phyloP scores from a whole-genome alignment of 1,140 invertebrate genomes.

The Pogonomyrmex barbatus region DNA sequence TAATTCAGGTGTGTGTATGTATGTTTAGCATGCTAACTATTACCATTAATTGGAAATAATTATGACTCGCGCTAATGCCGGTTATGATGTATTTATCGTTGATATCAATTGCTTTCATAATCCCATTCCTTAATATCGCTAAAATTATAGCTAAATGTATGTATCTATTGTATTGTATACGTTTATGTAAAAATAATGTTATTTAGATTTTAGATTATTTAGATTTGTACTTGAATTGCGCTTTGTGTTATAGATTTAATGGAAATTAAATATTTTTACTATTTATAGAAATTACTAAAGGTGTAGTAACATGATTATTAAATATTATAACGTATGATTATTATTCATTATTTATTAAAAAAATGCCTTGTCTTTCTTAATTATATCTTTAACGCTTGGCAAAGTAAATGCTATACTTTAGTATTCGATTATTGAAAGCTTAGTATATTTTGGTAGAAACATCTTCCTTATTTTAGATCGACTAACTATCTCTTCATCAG shows the following conservation, averaged over 20 bases:
- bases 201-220: neutral
- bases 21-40: slow-evolving; percentile 14
- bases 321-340: slow-evolving; percentile 11
- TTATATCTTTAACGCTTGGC: neutral
- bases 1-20: neutral
- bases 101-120: slow-evolving; percentile 12
- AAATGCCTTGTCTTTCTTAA: neutral
- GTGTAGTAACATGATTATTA: slow-evolving; percentile 10
- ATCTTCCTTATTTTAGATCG: slow-evolving; percentile 30
- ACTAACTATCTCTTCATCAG: slow-evolving; percentile 32
- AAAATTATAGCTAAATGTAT: neutral
- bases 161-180: too few species aligned
- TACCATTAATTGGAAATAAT: slow-evolving; percentile 9
- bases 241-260: neutral
- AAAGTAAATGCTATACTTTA: neutral
- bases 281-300: neutral
- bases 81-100: neutral
- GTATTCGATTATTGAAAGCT: neutral
- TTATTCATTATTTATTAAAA: slow-evolving; percentile 19
- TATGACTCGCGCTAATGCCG: neutral
- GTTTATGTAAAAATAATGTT: too few species aligned
- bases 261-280: neutral
- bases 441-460: slow-evolving; percentile 1
- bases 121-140: neutral
- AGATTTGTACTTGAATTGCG: neutral